Base-by-base conservation (phyloP, 2,888 invertebrate genomes). In the Hofmannophila pseudospretella region DNA sequence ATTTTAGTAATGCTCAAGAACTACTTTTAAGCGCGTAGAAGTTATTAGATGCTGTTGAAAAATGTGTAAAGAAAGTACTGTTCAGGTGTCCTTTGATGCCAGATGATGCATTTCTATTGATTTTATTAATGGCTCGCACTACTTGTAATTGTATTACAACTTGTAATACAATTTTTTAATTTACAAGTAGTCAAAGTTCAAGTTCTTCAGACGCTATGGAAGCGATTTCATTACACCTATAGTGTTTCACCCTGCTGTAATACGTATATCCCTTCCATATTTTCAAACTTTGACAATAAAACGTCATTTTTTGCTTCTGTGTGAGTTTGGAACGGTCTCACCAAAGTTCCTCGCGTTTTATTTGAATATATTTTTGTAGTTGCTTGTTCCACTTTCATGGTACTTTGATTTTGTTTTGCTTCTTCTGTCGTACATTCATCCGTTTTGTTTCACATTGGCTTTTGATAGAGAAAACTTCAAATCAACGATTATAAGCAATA, bases 1-100 rank as follows among this genome's bases (percentile, higher is more conserved):
- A 74, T 72, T 73, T 79, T 84, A 84, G 80, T 75, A 67, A 81
- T 80, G 85, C 85, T 86, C 85, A 85, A 85, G 61, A 64, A 71
- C 71, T 68, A 63, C 58, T 55, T 67, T 64, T 85, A 85, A 85
- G 82, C 77, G 67, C 67, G 75, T 85, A 84, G 81, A 74, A 59
- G 51, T 66, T 62, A 50, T 60, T 79, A 82, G 78, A 74, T 67
- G 78, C 80, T 75, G 76, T 72, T 75, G 51, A 67, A 66, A 66
- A 60, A 58, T 66, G 55, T 66, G 58, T 52, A 59, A 53, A 58
- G n/a, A 57, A 41, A 45, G 51, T 72, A 66, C 45, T 59, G 54
- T 48, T 70, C n/a, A 72, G 67, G 41, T 61, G 66, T 65, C 54
- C 62, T 73, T 62, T 62, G 65, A 67, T 53, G 68, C 80, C 84